These are phyloP conservation scores for Zelostemma sp. DNA, from an alignment of 1,140 invertebrate species.

Conservation along the genomic window DNA sequence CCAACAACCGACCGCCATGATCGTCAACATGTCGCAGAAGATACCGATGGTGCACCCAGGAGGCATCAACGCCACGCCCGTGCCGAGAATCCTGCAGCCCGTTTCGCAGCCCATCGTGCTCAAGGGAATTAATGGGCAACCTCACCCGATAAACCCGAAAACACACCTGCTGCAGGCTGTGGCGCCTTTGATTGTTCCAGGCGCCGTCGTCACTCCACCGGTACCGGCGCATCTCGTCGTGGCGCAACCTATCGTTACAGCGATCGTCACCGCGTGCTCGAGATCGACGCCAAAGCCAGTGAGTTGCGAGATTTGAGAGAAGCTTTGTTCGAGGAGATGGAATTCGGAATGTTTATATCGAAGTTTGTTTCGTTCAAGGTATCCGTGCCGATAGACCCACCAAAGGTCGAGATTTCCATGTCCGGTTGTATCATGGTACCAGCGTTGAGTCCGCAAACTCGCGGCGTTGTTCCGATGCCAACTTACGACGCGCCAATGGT, in stretches of 20 bases:
- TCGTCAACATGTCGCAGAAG: constrained; percentile 61
- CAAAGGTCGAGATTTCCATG: constrained; percentile 73
- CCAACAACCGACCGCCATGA: constrained; percentile 49
- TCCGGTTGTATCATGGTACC: constrained; percentile 73
- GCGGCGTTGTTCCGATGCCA: constrained; percentile 72
- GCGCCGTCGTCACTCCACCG: constrained; percentile 73
- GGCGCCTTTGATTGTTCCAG: constrained; percentile 67
- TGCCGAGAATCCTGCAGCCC: constrained; percentile 61
- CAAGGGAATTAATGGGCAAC: constrained; percentile 62
- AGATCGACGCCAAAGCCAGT: constrained; percentile 60
- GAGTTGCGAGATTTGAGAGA: constrained; percentile 15
- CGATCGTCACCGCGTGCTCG: constrained; percentile 54
- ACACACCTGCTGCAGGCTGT: constrained; percentile 68
- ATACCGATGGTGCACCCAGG: constrained; percentile 52
- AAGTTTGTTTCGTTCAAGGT: constrained; percentile 29
- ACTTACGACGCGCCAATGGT: constrained; percentile 79
- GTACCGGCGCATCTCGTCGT: constrained; percentile 67
- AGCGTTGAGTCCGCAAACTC: constrained; percentile 72
- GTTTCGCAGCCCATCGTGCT: constrained; percentile 55
- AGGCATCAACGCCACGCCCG: constrained; percentile 40
- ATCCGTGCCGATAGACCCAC: constrained; percentile 69
- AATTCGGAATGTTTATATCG: too few relatives aligned
- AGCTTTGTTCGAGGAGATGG: too few relatives aligned
- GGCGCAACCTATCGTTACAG: constrained; percentile 52
- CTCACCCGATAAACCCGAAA: constrained; percentile 67